Base-by-base conservation (phyloP, 2,797 vertebrate genomes). In the Florisuga fusca region DNA sequence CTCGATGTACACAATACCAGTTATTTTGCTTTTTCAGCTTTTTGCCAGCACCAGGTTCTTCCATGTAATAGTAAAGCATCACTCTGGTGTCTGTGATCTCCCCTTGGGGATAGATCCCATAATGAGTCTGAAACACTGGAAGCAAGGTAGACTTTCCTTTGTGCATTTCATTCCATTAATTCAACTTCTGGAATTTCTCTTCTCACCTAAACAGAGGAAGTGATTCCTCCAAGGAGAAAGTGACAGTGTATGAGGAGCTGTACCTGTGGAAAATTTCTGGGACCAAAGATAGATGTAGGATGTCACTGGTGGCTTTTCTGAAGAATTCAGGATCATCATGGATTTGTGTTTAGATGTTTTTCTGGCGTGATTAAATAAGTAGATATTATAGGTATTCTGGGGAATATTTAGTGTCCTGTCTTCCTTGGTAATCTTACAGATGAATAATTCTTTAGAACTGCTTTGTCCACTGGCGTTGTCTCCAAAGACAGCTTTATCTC, bases 31-130 rank as follows among this genome's bases (percentile, higher is more conserved):
- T 61, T 91, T 89, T 64, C 62, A 90, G 38, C 55, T 76, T 93
- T 88, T 86, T 93, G 20, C 51, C 66, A 91, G 62, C 43, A 75
- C 73, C 34, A 51, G 36, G 36, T 86, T 91, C 48, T 91, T 86
- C n/a, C 43, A 34, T 23, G 9, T 64, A 36, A 58, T 54, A 72
- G 22, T 69, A 38, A 36, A 25, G 54, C 78, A n/a, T 17, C 31
- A 26, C 17, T 75, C 8, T 14, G 22, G 20, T 64, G 92, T 77
- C 54, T 62, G 6, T 77, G 53, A 53, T 43, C 29, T 93, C 22
- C 21, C 14, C 5, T 43, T 77, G 9, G 67, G 23, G 3, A 54
- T 41, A 45, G 36, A 36, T 75, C 53, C 68, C 33, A 6, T 41
- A 58, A 77, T 0, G 0, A 89, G 38, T 27, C 53, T 80, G 57